A percentile compares a stretch with the other conserved stretches of the same genome.
Evolutionary conservation across 2,888 invertebrate genomes (phyloP).

Genomic region (Anaspis maculata): DNA sequence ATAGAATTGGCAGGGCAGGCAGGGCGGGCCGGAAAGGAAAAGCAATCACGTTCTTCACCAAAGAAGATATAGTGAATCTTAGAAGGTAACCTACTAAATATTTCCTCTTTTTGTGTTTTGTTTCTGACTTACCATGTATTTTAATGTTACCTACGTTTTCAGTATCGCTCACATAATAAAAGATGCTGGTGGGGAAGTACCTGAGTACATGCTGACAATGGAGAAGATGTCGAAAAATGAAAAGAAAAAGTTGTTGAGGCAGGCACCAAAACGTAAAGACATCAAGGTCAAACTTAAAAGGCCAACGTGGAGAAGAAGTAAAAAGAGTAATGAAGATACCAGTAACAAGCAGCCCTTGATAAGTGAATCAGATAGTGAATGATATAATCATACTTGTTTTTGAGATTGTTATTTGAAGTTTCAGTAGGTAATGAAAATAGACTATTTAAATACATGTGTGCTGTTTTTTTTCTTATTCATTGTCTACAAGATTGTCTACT

Average conservation of each 20-base stretch:
- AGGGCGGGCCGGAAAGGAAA: constrained; percentile 83
- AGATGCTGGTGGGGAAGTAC: constrained; percentile 87
- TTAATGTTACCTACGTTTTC: constrained; percentile 41
- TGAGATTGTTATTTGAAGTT: too few relatives aligned
- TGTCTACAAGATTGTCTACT: too few relatives aligned
- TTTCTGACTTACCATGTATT: constrained; percentile 6
- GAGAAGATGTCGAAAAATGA: constrained; percentile 59
- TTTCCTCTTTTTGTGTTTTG: constrained; percentile 3
- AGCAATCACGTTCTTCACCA: constrained; percentile 92
- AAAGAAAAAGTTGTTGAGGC: constrained; percentile 48
- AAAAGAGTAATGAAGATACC: constrained; percentile 19
- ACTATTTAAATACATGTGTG: too few relatives aligned
- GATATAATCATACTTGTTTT: too few relatives aligned
- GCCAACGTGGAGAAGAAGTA: constrained; percentile 43
- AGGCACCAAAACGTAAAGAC: constrained; percentile 55
- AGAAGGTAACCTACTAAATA: constrained; percentile 57
- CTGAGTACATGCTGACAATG: constrained; percentile 79
- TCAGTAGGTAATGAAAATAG: too few relatives aligned
- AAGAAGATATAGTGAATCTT: constrained; percentile 77
- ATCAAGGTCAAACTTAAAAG: constrained; percentile 52
- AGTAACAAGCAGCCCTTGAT: too few relatives aligned
- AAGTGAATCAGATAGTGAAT: too few relatives aligned
- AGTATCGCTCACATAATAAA: constrained; percentile 86
- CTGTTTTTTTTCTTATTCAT: too few relatives aligned
- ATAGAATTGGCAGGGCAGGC: constrained; percentile 83